Percentiles rank a stretch among this genome's conserved stretches.
phyloP scores from a whole-genome alignment of 1,140 invertebrate genomes.

The Drepana arcuata region DNA sequence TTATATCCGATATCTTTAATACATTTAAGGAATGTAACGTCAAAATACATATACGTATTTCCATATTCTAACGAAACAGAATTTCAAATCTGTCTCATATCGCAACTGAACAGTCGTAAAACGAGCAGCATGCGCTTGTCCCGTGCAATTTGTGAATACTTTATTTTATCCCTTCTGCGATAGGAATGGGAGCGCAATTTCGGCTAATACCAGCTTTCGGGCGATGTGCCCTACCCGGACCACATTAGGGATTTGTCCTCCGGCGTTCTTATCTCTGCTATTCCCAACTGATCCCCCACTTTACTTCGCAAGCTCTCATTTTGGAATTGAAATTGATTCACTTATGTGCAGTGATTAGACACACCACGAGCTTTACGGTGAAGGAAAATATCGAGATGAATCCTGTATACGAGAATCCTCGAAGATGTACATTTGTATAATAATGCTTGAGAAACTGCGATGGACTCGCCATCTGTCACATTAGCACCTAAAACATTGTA shows the following conservation, averaged over 20 bases:
- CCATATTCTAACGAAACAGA: not conserved
- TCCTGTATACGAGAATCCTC: too few relatives aligned
- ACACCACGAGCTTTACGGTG: too few relatives aligned
- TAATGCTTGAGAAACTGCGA: too few relatives aligned
- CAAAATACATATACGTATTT: not conserved
- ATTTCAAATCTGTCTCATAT: not conserved
- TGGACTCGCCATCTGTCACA: too few relatives aligned
- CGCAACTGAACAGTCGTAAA: slow-evolving; percentile 8
- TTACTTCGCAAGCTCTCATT: slow-evolving; percentile 17
- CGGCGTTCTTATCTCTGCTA: slow-evolving; percentile 26
- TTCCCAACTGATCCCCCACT: slow-evolving; percentile 22
- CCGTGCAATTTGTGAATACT: slow-evolving; percentile 12
- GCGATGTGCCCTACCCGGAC: slow-evolving; percentile 19
- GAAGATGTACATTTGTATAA: too few relatives aligned
- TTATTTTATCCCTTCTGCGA: slow-evolving; percentile 23
- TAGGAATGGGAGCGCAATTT: slow-evolving; percentile 27
- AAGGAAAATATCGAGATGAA: too few relatives aligned
- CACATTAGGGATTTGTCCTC: slow-evolving; percentile 14
- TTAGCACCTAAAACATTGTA: too few relatives aligned
- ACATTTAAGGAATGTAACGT: too few relatives aligned
- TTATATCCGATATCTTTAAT: too few relatives aligned
- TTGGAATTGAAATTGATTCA: slow-evolving; percentile 39
- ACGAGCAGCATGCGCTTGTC: slow-evolving; percentile 9
- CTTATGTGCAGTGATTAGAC: too few relatives aligned
- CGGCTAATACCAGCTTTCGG: slow-evolving; percentile 29